Evolutionary conservation across 2,797 vertebrate species (phyloP).

Genomic region (Megaceryle alcyon): DNA sequence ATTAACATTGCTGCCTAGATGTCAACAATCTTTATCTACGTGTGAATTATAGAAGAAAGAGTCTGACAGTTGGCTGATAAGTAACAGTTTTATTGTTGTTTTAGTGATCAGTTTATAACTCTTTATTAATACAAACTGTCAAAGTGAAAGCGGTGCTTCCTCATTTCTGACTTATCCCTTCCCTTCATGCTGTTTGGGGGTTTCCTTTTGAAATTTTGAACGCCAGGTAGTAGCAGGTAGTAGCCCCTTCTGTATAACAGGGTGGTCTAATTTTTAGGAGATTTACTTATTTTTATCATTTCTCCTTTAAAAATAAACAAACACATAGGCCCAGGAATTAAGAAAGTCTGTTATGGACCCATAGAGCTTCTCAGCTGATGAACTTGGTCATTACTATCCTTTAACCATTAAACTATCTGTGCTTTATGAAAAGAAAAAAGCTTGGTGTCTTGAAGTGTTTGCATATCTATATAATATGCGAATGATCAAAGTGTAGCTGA

Average conservation of each 20-base stretch:
- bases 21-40: background rate
- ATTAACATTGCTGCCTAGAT: background rate
- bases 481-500: background rate
- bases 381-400: background rate
- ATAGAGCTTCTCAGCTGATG: background rate
- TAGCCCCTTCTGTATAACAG: background rate
- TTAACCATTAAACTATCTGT: background rate
- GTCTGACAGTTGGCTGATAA: background rate
- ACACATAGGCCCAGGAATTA: background rate
- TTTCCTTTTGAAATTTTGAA: background rate
- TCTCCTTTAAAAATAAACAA: background rate
- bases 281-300: background rate
- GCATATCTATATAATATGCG: background rate
- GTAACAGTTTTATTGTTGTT: background rate
- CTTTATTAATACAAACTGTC: rapidly evolving
- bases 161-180: background rate
- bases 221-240: background rate
- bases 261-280: background rate
- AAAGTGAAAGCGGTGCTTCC: background rate
- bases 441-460: background rate
- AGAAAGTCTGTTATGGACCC: background rate
- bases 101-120: background rate
- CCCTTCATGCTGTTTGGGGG: background rate
- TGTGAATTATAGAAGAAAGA: background rate
- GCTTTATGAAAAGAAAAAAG: background rate